Evolutionary conservation across 2,888 invertebrate genomes (phyloP), one percentile per base, ranked within the genome.

Genomic region (Acleris cristana): DNA sequence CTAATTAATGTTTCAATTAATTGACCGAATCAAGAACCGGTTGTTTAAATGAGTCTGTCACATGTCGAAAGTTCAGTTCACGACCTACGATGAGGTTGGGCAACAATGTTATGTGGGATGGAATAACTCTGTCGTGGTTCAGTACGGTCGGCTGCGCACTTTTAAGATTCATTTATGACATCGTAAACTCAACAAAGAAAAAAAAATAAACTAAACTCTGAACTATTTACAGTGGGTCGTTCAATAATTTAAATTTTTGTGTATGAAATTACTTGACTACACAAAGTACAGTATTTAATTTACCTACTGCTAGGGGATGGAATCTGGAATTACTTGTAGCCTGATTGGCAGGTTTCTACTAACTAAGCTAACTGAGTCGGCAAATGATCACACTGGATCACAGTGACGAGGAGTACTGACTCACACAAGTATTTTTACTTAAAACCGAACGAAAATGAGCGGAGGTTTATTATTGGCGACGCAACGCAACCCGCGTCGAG

Each of bases 1-100:
- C 80, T 82, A 88, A 90, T 87, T 87, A 85, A 86, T 88, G 88
- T 88, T 84, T 77, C 86, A 89, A 86, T 87, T 88, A 87, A 88
- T 89, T 87, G 83, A 83, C 83, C 83, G 82, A 86, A 85, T 83
- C 71, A 64, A 79, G 74, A 88, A 90, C 90, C 86, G 89, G 90
- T 90, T 83, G 73, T 71, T 75, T 77, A 77, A 84, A 82, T 83
- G 79, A 80, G 71, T 85, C 77, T 78, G 81, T 80, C 79, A 82
- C 82, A 87, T 84, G 85, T 87, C 77, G 88, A 90, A 90, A 92
- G 87, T 82, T 82, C 81, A 82, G 78, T 78, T 78, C 81, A 80
- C 86, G 87, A 89, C 87, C 88, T 86, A 87, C 79, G 87, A 84
- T 90, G 87, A 83, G 78, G 87, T 90, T 87, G 83, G 78, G 87